Base-by-base conservation (phyloP, 2,797 vertebrate genomes). In the Dallia pectoralis region DNA sequence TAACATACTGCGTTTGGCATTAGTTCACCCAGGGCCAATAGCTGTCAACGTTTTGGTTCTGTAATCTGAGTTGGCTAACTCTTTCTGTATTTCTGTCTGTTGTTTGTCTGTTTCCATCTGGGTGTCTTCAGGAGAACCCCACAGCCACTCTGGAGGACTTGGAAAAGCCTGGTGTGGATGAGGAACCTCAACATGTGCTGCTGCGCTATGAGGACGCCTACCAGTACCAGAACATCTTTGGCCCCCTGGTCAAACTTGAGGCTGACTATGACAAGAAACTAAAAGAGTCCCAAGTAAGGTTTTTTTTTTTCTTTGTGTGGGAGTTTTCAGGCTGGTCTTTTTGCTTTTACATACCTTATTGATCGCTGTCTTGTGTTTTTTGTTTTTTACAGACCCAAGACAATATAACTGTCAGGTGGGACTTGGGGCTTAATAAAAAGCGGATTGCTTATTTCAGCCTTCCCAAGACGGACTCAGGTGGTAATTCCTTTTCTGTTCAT, bases 361-460 rank as follows among this genome's bases (percentile, higher is more conserved):
- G 14, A 64, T 30, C 30, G 1, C 18, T 49, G 15, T 67, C 44
- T 51, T 2, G 2, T 56, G 6, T 48, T 36, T 36, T 36, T 36
- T 3, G 18, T 40, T n/a, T n/a, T 3, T 59, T 70, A 25, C 81
- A 99, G 98, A 99, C 97, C 77, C 98, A 99, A 91, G 98, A 99
- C 90, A 99, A 98, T 93, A 99, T 99, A 93, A 99, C 97, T 19
- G 97, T 99, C 88, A 95, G 97, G 87, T 99, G 97, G 97, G 97
- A 99, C 92, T 94, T 99, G 91, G 98, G 98, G 75, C 94, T 99
- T 89, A 99, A 99, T 94, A 99, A 99, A 95, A 99, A 99, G 88
- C 94, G 97, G 92, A 99, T 99, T 92, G 98, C 98, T 82, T 99
- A 99, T 93, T 99, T 99, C 93, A 97, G 96, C 74, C 93, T 99